A percentile compares a stretch with the other conserved stretches of the same genome.
phyloP scores from a whole-genome alignment of 1,140 invertebrate species.

The Sitodiplosis mosellana region DNA sequence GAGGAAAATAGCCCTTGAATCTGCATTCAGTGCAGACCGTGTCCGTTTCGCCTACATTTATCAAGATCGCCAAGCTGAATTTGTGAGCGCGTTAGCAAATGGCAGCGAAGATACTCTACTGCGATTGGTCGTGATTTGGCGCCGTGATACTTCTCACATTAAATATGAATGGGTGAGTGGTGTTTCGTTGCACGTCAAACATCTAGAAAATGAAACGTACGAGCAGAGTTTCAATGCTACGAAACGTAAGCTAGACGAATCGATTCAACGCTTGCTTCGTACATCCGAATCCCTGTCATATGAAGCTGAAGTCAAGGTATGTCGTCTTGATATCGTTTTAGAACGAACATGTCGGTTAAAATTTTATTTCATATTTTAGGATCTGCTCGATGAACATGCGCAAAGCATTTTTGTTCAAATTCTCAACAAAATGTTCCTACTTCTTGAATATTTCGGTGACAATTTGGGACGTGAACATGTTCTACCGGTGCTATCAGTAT shows the following conservation, averaged over 20 bases:
- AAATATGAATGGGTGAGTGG: constrained; percentile 78
- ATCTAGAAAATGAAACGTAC: constrained; percentile 25
- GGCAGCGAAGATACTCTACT: constrained; percentile 39
- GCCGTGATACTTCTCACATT: constrained; percentile 61
- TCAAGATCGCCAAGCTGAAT: constrained; percentile 22
- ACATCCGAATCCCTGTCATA: constrained; percentile 50
- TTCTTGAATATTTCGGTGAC: constrained; percentile 53
- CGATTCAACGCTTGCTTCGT: constrained; percentile 49
- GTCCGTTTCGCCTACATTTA: constrained; percentile 69
- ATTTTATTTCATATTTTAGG: constrained; percentile 27
- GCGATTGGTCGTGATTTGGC: constrained; percentile 75
- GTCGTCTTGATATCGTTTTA: constrained; percentile 1
- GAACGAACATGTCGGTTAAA: background rate
- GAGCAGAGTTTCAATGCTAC: constrained; percentile 50
- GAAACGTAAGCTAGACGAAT: constrained; percentile 46
- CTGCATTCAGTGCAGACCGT: constrained; percentile 39
- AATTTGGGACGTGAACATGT: constrained; percentile 64
- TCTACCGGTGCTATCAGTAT: constrained; percentile 59
- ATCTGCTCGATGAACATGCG: constrained; percentile 55
- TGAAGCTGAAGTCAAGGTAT: constrained; percentile 44
- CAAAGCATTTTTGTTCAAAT: constrained; percentile 52
- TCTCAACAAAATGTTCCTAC: constrained; percentile 42
- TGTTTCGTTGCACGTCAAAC: constrained; percentile 36
- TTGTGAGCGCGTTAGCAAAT: constrained; percentile 22
- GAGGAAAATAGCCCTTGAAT: constrained; percentile 45